phyloP scores from a whole-genome alignment of 2,113 vertebrate genomes.

The Mormyrus iriodes region DNA sequence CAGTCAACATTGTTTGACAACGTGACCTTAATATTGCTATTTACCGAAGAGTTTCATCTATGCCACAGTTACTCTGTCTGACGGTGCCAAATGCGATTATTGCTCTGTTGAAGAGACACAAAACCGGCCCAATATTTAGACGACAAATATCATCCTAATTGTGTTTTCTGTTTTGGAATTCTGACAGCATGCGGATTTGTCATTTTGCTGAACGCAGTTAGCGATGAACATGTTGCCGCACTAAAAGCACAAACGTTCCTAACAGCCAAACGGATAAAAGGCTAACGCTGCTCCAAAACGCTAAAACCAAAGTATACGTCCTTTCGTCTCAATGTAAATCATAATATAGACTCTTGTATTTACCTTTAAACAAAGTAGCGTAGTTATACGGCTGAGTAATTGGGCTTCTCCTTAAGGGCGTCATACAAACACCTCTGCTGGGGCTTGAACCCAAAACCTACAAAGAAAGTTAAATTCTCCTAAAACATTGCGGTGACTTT shows the following conservation, averaged over 20 bases:
- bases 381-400: background rate
- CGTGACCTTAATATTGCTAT: conserved; percentile 39
- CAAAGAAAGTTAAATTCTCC: background rate
- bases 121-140: conserved; percentile 44
- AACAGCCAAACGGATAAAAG: conserved; percentile 9
- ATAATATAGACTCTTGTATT: background rate
- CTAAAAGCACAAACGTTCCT: background rate
- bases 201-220: conserved; percentile 24
- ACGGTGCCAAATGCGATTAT: conserved; percentile 40
- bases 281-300: background rate
- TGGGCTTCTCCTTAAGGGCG: background rate
- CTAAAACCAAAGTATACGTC: background rate
- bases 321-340: background rate
- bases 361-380: background rate
- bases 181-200: conserved; percentile 23
- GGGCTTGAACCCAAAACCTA: background rate
- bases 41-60: conserved; percentile 33
- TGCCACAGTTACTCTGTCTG: conserved; percentile 34
- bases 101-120: conserved; percentile 40
- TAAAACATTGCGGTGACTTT: background rate
- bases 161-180: conserved; percentile 37
- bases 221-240: background rate
- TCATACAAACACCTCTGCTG: background rate
- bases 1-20: conserved; percentile 16
- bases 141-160: conserved; percentile 44